Conservation (phyloP, 2,797 vertebrate genomes). For the Alauda arvensis region DNA sequence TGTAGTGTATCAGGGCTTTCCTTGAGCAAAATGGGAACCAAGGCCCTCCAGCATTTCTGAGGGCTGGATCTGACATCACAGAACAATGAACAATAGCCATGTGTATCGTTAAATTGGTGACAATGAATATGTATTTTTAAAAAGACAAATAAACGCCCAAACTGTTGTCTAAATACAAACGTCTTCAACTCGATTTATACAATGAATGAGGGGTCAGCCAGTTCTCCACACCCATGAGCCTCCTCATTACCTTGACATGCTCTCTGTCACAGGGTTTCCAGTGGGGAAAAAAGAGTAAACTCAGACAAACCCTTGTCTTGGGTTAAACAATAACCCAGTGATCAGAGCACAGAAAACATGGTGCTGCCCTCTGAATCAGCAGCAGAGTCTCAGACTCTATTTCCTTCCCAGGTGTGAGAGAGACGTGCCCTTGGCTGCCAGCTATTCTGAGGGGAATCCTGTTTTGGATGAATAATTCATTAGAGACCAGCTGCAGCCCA, state of each 20-base stretch:
- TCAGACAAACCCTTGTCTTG: background rate
- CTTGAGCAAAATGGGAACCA: background rate
- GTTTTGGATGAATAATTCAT: background rate
- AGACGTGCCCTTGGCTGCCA: background rate
- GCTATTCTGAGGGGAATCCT: background rate
- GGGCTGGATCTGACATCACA: background rate
- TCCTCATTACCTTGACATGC: background rate
- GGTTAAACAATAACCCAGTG: slow-evolving; percentile 1
- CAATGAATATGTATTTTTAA: accelerated
- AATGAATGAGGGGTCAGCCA: background rate
- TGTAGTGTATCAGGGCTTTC: background rate
- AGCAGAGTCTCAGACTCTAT: background rate
- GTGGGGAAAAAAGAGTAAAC: background rate
- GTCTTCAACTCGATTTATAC: background rate
- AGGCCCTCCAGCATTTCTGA: background rate
- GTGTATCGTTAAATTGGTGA: background rate
- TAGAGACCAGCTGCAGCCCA: background rate
- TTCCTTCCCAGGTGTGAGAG: background rate
- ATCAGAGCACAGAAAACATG: background rate
- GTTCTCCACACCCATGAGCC: background rate
- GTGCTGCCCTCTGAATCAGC: background rate
- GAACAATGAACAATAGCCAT: background rate
- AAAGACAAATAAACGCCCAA: background rate
- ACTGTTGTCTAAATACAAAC: accelerated
- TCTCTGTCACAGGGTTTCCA: background rate